A percentile compares a stretch with the other conserved stretches of the same genome.
Conservation (phyloP, 2,888 invertebrate genomes). For the Eupithecia pulchellata region DNA sequence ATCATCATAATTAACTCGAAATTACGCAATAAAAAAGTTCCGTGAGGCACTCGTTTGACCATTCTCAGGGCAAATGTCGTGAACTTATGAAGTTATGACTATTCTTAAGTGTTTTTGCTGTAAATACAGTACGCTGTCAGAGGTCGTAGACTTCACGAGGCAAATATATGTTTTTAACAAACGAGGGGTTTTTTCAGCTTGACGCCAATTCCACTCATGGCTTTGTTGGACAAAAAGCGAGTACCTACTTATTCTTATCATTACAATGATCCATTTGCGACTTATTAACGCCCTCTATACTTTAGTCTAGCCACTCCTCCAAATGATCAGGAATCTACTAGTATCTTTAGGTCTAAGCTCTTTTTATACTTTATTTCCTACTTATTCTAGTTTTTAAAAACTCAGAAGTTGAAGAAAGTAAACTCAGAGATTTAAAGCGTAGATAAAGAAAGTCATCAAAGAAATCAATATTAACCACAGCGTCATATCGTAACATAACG, state of each 20-base stretch:
- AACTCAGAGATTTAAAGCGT: too few species aligned
- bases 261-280: not conserved
- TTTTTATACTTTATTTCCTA: too few species aligned
- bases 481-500: not conserved
- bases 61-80: slow-evolving; percentile 24
- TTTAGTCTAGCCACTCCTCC: too few species aligned
- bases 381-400: too few species aligned
- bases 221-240: not conserved
- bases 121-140: slow-evolving; percentile 6
- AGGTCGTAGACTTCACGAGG: not conserved
- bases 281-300: not conserved
- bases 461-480: not conserved
- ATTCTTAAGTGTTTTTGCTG: slow-evolving; percentile 11
- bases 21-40: slow-evolving; percentile 36
- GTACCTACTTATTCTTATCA: not conserved
- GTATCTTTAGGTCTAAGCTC: too few species aligned
- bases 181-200: not conserved
- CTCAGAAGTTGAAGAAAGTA: too few species aligned
- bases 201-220: not conserved
- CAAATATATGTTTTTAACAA: not conserved
- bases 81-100: slow-evolving; percentile 20
- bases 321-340: too few species aligned
- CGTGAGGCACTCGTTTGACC: slow-evolving; percentile 8
- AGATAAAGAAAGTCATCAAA: not conserved
- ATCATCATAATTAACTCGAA: slow-evolving; percentile 38